Evolutionary conservation across 2,113 vertebrate genomes (phyloP), one percentile per base, ranked within the genome.

Genomic region (Sinocyclocheilus rhinocerous): DNA sequence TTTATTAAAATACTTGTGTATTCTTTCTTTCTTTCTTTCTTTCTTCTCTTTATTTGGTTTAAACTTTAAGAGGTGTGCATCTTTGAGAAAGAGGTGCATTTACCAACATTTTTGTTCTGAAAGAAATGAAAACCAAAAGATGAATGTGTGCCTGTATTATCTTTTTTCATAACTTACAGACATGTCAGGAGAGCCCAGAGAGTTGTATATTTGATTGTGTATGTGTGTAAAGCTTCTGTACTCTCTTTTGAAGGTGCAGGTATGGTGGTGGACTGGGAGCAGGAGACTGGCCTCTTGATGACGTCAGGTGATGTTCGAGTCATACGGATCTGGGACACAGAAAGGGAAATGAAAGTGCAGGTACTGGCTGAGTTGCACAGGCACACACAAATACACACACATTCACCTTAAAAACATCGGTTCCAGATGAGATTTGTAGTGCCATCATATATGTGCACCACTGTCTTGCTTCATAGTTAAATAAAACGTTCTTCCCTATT

Each of bases 241-340:
- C 33, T 84, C 87, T 81, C 42, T 80, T 0, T 84, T 82, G 0
- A 84, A 99, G 98, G 98, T 89, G 97, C 97, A 0, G 98, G 98
- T 4, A 99, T 99, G 97, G 97, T 99, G 3, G 97, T 99, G 50
- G 97, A 99, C 95, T 99, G 98, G 98, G 98, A 99, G 85, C 98
- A 99, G 92, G 97, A 99, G 86, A 98, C 97, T 0, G 97, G 98
- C 2, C 96, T 99, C 0, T 96, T 99, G 57, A 97, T 99, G 97
- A 98, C 97, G 0, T 99, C 98, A 0, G 98, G 98, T 78, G 98
- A 99, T 0, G 98, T 99, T 42, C 93, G 98, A 67, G 95, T 99
- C 39, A 95, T 99, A 91, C 94, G 98, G 26, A 96, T 99, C 95
- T 99, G 98, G 98, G 98, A 99, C 95, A 98, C 97, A 0, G 98